phyloP scores from a whole-genome alignment of 2,888 invertebrate species.

The Phlogophora meticulosa region DNA sequence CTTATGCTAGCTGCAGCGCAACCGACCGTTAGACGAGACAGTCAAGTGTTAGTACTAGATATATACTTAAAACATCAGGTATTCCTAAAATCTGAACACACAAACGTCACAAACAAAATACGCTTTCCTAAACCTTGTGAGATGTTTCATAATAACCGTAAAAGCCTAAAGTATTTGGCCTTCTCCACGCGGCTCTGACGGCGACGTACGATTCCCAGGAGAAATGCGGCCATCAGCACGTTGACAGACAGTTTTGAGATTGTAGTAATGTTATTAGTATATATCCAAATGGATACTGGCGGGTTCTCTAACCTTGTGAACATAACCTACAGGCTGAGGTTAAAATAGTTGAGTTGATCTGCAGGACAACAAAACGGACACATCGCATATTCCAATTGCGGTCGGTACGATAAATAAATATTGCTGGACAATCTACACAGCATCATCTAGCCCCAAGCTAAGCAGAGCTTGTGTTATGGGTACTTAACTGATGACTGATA shows the following conservation, averaged over 20 bases:
- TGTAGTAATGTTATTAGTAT: slow-evolving; percentile 29
- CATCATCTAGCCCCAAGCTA: too few species aligned
- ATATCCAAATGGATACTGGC: slow-evolving; percentile 1
- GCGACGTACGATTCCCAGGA: slow-evolving; percentile 31
- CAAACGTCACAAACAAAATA: neutral
- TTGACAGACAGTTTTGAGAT: slow-evolving; percentile 54
- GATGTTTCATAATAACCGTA: slow-evolving; percentile 18
- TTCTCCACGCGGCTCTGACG: slow-evolving; percentile 7
- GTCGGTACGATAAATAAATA: too few species aligned
- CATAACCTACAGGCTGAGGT: neutral
- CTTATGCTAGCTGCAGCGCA: too few species aligned
- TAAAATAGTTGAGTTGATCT: too few species aligned
- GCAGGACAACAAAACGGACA: too few species aligned
- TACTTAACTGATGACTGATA: too few species aligned
- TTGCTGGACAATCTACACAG: too few species aligned
- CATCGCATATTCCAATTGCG: too few species aligned
- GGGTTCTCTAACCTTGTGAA: neutral
- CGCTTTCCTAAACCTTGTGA: slow-evolving; percentile 15
- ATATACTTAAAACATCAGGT: too few species aligned
- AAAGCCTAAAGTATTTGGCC: slow-evolving; percentile 31
- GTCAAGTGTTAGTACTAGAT: too few species aligned
- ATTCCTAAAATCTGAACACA: neutral
- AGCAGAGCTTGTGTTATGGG: too few species aligned
- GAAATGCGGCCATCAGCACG: slow-evolving; percentile 45
- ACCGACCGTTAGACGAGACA: too few species aligned